A percentile compares a stretch with the other conserved stretches of the same genome.
Evolutionary conservation across 2,113 vertebrate species (phyloP).

Genomic region (Kryptolebias marmoratus): DNA sequence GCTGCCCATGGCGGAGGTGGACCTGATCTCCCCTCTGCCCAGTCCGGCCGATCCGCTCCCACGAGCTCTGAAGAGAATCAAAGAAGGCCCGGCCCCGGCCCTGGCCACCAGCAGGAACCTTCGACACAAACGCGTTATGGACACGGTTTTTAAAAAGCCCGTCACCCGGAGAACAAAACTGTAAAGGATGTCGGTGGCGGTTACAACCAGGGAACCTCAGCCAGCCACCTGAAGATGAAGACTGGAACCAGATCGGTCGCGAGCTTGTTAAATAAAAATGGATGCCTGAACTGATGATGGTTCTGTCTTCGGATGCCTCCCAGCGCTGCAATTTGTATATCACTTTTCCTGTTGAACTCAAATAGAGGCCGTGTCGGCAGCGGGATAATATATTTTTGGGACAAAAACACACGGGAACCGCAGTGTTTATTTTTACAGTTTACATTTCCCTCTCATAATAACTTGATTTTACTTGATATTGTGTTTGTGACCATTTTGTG

Average conservation of each 20-base stretch:
- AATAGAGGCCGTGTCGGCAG: conserved; percentile 23
- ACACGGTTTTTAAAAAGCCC: conserved; percentile 88
- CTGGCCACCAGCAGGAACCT: conserved; percentile 71
- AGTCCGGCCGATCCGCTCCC: conserved; percentile 77
- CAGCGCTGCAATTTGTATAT: conserved; percentile 24
- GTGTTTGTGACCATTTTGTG: conserved; percentile 40
- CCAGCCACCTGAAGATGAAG: conserved; percentile 16
- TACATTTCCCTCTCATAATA: conserved; percentile 38
- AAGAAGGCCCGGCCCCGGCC: conserved; percentile 47
- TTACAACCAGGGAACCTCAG: conserved; percentile 48
- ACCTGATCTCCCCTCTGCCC: conserved; percentile 88
- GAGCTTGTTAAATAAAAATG: conserved; percentile 30
- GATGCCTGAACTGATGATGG: conserved; percentile 16
- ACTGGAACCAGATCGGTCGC: conserved; percentile 1
- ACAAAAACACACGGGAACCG: conserved; percentile 32
- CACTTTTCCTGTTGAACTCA: conserved; percentile 10
- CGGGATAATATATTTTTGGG: conserved; percentile 51
- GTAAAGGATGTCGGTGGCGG: conserved; percentile 53
- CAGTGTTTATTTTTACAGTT: conserved; percentile 67
- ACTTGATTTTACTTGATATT: conserved; percentile 33
- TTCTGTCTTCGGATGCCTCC: conserved; percentile 38
- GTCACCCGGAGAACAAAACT: conserved; percentile 91
- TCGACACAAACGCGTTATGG: conserved; percentile 82
- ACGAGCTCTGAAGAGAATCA: conserved; percentile 59
- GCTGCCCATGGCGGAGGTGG: conserved; percentile 81